Evolutionary conservation across 2,888 invertebrate genomes (phyloP), one percentile per base, ranked within the genome.

Genomic region (Morpho deidamia): DNA sequence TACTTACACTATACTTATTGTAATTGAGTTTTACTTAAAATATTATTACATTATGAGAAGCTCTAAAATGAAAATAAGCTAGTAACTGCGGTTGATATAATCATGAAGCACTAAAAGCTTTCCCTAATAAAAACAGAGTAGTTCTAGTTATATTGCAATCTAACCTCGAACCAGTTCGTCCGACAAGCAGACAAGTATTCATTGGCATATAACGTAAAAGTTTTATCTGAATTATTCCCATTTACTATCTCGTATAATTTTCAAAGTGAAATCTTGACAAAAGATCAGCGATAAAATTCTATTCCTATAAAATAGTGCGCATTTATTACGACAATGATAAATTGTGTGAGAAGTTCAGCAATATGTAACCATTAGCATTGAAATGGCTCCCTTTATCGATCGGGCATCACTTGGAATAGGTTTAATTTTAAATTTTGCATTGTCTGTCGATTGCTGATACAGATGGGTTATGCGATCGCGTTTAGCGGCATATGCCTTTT

Each of bases 351-450:
- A 63, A 63, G 51, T 60, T 59, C 44, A 57, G 59, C 61, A 63
- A 61, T 62, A 59, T 60, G 55, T 62, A 70, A 66, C 65, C 68
- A 74, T 74, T 77, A 72, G 72, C 70, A 70, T 69, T 71, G 67
- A 71, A 62, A 69, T 68, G 65, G 67, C 71, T 69, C 65, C 65
- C 62, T 65, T 68, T 73, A 78, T 78, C 70, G 56, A 61, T 51
- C 56, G 56, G 63, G 61, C 61, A 72, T 64, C 66, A 50, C 35
- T 68, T 63, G 61, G 65, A 73, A 74, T 72, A 70, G 70, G 71
- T 74, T 72, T 65, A 58, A 69, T 67, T 67, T 69, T 71, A 69
- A 77, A 75, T 70, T 71, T 69, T 57, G 67, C 74, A 72, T 74
- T 72, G 73, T 73, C 74, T 70, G 67, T 67, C 64, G 69, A 73